Evolutionary conservation across 2,113 vertebrate genomes (phyloP).

Genomic region (Salvelinus sp.): DNA sequence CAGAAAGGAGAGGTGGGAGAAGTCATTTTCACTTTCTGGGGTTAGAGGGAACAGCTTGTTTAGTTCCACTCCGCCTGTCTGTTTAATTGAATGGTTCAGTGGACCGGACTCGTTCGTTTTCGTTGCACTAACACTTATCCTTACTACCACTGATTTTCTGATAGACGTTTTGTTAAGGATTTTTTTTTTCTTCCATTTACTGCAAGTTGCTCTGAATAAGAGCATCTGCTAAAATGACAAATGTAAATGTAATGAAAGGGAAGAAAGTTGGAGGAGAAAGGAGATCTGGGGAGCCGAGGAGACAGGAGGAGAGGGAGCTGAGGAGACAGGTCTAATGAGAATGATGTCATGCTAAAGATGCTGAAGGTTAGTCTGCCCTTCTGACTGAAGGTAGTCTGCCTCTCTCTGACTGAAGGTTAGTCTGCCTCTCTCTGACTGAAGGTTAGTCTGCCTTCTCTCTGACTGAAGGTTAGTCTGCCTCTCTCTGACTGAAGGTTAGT

Average conservation of each 20-base stretch:
- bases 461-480: constrained; percentile 16
- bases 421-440: constrained; percentile 17
- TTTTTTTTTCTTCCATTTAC: no score
- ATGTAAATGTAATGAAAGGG: neutral
- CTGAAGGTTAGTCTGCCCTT: constrained; percentile 27
- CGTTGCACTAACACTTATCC: neutral
- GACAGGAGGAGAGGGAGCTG: constrained; percentile 26
- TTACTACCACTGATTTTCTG: neutral
- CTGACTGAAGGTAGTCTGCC: no score
- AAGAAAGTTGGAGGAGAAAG: constrained; percentile 14
- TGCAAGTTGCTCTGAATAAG: no score
- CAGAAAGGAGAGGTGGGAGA: neutral
- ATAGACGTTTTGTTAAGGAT: no score
- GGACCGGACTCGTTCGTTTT: no score
- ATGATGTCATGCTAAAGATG: constrained; percentile 57
- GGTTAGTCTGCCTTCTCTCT: constrained; percentile 21
- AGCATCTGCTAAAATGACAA: no score
- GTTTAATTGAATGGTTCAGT: neutral
- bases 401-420: neutral
- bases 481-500: neutral
- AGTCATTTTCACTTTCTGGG: neutral
- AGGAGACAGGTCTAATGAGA: constrained; percentile 47
- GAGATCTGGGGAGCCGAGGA: constrained; percentile 1
- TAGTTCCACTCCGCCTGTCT: neutral
- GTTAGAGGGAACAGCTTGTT: neutral